These are phyloP conservation scores for Pterocles gutturalis DNA, from an alignment of 2,113 vertebrate species.

Conservation along the genomic window DNA sequence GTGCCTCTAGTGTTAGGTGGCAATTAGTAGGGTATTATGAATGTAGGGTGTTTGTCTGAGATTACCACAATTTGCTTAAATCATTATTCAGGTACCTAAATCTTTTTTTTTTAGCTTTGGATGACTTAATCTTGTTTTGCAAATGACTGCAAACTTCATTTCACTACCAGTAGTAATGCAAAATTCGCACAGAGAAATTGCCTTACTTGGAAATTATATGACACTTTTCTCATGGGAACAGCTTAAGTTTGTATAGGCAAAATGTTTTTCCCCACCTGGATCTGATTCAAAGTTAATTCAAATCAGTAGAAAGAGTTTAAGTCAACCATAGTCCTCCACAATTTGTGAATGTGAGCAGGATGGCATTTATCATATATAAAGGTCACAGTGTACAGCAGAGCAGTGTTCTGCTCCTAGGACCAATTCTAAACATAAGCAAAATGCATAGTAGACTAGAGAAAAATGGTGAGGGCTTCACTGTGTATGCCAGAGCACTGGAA, in stretches of 20 bases:
- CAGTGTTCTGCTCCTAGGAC: neutral
- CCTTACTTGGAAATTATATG: neutral
- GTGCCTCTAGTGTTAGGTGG: neutral
- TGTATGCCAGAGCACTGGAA: neutral
- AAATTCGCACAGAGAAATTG: neutral
- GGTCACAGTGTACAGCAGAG: neutral
- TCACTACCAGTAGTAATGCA: neutral
- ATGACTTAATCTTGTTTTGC: neutral
- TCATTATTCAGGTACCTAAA: neutral
- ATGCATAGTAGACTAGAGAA: neutral
- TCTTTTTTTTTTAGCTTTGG: neutral
- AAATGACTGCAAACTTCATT: neutral
- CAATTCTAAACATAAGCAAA: neutral
- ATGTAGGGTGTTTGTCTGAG: neutral
- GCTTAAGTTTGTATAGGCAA: neutral
- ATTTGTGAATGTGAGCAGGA: neutral
- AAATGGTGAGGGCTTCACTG: neutral
- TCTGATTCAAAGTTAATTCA: neutral
- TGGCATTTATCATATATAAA: neutral
- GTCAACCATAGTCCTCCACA: neutral
- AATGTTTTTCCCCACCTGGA: neutral
- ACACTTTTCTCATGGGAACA: neutral
- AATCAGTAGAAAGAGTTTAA: neutral
- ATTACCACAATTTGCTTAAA: neutral
- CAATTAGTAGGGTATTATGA: neutral